Percentiles rank a stretch among this genome's conserved stretches.
Conservation (phyloP, 2,797 vertebrate genomes). For the Gastrophryne carolinensis region DNA sequence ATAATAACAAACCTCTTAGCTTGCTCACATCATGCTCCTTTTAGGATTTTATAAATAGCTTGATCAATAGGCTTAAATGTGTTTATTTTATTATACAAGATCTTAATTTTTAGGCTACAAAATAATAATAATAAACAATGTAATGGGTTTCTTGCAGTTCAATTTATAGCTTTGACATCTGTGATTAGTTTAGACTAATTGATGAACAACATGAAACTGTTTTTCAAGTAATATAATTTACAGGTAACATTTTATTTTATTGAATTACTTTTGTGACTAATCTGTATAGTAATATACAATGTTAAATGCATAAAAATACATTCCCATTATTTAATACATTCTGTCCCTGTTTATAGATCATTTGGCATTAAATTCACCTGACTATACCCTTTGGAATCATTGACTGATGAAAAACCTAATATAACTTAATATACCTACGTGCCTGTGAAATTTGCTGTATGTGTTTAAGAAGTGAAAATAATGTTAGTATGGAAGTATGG, state of each 20-base stretch:
- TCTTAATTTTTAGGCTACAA: conserved; percentile 9
- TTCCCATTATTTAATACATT: conserved; percentile 41
- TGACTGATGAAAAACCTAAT: conserved; percentile 40
- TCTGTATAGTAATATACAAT: conserved; percentile 44
- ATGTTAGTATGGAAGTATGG: conserved; percentile 8
- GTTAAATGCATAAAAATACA: conserved; percentile 46
- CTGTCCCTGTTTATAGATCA: conserved; percentile 44
- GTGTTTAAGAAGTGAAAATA: conserved; percentile 30
- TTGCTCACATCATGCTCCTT: too few relatives aligned
- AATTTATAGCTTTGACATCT: conserved; percentile 40
- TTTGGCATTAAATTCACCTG: conserved; percentile 36
- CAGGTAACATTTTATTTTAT: conserved; percentile 46
- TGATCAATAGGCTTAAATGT: neutral
- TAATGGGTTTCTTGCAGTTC: conserved; percentile 16
- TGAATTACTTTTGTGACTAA: conserved; percentile 45
- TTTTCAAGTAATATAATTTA: conserved; percentile 47
- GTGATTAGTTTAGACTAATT: conserved; percentile 46
- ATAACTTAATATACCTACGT: too few relatives aligned
- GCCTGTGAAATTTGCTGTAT: conserved; percentile 41
- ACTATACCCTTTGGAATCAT: neutral
- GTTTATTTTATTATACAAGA: neutral
- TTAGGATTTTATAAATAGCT: neutral
- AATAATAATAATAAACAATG: neutral
- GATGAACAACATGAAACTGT: conserved; percentile 41
- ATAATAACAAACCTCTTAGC: too few relatives aligned